A percentile compares a stretch with the other conserved stretches of the same genome.
These are phyloP conservation scores for Drosophila nigromelanica DNA, from an alignment of 1,140 invertebrate species.

Conservation along the genomic window DNA sequence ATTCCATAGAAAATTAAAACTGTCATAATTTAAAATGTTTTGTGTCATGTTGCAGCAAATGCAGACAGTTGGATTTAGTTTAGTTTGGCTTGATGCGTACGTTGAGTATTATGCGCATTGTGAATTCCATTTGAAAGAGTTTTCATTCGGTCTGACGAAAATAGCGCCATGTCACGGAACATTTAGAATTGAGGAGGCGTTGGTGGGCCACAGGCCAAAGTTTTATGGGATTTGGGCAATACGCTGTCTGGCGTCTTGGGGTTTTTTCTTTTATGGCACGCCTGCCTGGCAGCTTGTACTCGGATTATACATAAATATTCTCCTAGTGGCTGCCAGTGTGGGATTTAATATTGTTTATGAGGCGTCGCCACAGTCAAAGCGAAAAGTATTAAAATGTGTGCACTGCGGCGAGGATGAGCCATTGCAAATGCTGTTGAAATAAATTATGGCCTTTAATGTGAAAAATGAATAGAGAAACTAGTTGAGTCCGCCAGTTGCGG, in stretches of 20 bases:
- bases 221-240: conserved; percentile 66
- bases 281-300: conserved; percentile 24
- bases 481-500: not conserved
- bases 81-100: conserved; percentile 20
- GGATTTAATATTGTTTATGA: conserved; percentile 80
- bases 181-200: conserved; percentile 71
- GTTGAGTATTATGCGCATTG: conserved; percentile 28
- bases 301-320: conserved; percentile 31
- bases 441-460: conserved; percentile 77
- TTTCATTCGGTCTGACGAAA: conserved; percentile 51
- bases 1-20: conserved; percentile 68
- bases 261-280: conserved; percentile 25
- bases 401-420: conserved; percentile 48
- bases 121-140: conserved; percentile 68
- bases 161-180: conserved; percentile 74
- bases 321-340: conserved; percentile 23
- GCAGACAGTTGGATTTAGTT: conserved; percentile 49
- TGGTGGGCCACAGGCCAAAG: conserved; percentile 36
- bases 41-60: conserved; percentile 62
- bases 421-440: conserved; percentile 53
- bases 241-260: conserved; percentile 32
- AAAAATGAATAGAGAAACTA: conserved; percentile 56
- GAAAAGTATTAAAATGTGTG: conserved; percentile 64
- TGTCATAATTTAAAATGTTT: conserved; percentile 71
- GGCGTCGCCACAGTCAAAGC: conserved; percentile 65